Evolutionary conservation across 1,140 invertebrate genomes (phyloP), one percentile per base, ranked within the genome.

Genomic region (Cydia strobilella): DNA sequence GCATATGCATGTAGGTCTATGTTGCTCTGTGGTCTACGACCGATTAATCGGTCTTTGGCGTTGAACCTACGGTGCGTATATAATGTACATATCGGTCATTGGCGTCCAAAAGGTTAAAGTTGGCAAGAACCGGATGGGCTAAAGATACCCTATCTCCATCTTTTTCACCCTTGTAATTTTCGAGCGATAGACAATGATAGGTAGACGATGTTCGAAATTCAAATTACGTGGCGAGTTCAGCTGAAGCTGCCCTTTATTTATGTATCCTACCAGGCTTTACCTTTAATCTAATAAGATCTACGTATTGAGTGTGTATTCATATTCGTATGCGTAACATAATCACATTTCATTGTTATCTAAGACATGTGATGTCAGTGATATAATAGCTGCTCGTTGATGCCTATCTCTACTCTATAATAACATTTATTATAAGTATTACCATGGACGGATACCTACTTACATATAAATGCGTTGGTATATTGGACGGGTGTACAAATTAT

Each of bases 401-500:
- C 23, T 59, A 59, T 20, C 6, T 59, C 18, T 59, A 54, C 54
- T 59, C 2, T 7, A 51, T 51, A 45, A 45, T 54, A 7, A n/a
- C 10, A 59, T n/a, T 23, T 59, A 59, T 6, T 35, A n/a, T n/a
- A n/a, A 0, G 0, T 54, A 23, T 59, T 59, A 59, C 7, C 54
- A 59, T 59, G 54, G 54, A 59, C 54, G 54, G 54, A 59, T 59
- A 54, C 15, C 20, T 59, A 18, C 15, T 54, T 59, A 18, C n/a
- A 54, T 54, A 18, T 4, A 54, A 54, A 54, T 48, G 45, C 45
- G 12, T 13, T 5, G 15, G 45, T 15, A 48, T 48, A 39, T 15
- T 13, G 45, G 45, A 15, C 45, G 3, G 45, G 45, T 48, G 3
- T 39, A 39, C 35, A 39, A 9, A 51, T 51, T n/a, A 51, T 18